Percentiles rank a stretch among this genome's conserved stretches.
Evolutionary conservation across 1,140 invertebrate genomes (phyloP).

Genomic region (Neodiprion lecontei): DNA sequence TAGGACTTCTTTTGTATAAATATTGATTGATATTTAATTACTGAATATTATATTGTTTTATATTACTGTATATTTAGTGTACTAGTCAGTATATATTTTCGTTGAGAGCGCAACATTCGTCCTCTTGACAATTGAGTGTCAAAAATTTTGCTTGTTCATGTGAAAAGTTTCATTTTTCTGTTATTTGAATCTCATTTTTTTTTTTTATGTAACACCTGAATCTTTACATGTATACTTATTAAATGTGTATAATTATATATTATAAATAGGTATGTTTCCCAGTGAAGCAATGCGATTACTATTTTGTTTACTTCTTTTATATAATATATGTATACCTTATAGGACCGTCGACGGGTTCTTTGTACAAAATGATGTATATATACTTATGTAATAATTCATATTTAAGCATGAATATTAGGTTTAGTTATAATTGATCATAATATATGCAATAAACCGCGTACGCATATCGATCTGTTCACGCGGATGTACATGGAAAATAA

Average conservation of each 20-base stretch:
- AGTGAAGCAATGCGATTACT: background rate
- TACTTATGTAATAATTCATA: slow-evolving; percentile 40
- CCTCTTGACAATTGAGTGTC: too few species aligned
- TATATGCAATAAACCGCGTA: slow-evolving; percentile 15
- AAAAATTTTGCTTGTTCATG: background rate
- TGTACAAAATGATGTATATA: slow-evolving; percentile 47
- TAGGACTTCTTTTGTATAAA: slow-evolving; percentile 32
- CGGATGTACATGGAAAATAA: too few species aligned
- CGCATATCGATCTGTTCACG: too few species aligned
- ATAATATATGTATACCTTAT: slow-evolving; percentile 18
- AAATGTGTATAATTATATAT: too few species aligned
- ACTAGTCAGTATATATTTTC: slow-evolving; percentile 8
- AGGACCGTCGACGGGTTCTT: slow-evolving; percentile 26
- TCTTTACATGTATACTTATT: too few species aligned
- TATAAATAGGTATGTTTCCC: background rate
- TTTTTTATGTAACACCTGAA: background rate
- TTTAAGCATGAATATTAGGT: slow-evolving; percentile 34
- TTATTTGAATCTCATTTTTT: background rate
- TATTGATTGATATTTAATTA: slow-evolving; percentile 37
- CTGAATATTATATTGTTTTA: background rate
- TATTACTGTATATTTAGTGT: slow-evolving; percentile 3
- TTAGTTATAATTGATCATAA: slow-evolving; percentile 31
- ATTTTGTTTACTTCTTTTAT: background rate
- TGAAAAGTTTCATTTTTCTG: background rate
- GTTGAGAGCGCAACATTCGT: background rate